Conservation (phyloP, 1,140 invertebrate species). For the Eulimnadia texana region DNA sequence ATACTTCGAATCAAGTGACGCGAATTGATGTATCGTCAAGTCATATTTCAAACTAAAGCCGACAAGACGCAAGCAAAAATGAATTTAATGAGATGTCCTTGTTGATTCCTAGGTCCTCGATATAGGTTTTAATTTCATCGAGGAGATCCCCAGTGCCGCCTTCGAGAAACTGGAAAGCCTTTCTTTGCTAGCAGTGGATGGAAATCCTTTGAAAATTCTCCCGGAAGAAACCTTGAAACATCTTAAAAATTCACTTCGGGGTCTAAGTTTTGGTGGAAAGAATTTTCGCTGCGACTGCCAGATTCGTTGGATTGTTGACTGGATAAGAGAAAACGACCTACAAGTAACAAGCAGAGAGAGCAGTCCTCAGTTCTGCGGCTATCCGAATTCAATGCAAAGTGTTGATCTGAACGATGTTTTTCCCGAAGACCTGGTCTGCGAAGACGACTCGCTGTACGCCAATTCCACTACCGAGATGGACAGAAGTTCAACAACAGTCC, state of each 20-base stretch:
- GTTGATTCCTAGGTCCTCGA: constrained; percentile 47
- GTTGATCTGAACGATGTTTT: constrained; percentile 72
- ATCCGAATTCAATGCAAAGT: constrained; percentile 55
- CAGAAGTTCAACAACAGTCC: too few species aligned
- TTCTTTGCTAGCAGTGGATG: constrained; percentile 72
- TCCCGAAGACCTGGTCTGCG: constrained; percentile 38
- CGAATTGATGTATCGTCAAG: too few species aligned
- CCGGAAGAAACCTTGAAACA: constrained; percentile 56
- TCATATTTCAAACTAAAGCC: neutral
- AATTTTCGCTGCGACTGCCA: constrained; percentile 79
- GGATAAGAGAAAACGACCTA: constrained; percentile 72
- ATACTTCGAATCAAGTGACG: too few species aligned
- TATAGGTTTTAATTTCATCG: constrained; percentile 79
- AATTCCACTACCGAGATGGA: too few species aligned
- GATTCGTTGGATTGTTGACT: constrained; percentile 72
- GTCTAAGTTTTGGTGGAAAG: constrained; percentile 68
- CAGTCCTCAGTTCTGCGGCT: constrained; percentile 86
- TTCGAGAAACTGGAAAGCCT: constrained; percentile 69
- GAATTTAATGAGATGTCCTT: neutral
- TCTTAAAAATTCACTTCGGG: constrained; percentile 64
- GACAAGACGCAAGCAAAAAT: too few species aligned
- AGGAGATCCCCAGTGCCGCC: constrained; percentile 55
- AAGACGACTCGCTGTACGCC: too few species aligned
- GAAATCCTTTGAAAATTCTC: constrained; percentile 70
- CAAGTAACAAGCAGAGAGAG: constrained; percentile 69